Evolutionary conservation across 2,888 invertebrate species (phyloP).

Genomic region (Pseudoips prasinana): DNA sequence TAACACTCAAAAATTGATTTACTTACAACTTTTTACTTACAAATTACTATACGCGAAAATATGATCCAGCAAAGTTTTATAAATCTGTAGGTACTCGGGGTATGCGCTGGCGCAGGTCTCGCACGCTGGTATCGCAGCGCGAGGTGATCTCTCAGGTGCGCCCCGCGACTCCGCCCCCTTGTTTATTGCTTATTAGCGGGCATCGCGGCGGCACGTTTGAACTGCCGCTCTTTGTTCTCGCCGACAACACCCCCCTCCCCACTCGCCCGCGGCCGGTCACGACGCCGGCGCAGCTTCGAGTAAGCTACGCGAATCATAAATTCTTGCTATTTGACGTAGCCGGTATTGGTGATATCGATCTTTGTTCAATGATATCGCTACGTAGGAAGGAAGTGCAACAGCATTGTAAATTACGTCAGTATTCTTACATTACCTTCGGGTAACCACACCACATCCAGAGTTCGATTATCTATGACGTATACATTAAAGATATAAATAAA

Average conservation of each 20-base stretch:
- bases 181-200: conserved; percentile 82
- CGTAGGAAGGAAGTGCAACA: conserved; percentile 66
- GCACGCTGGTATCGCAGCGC: conserved; percentile 49
- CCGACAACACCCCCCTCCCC: conserved; percentile 50
- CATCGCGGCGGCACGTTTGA: conserved; percentile 76
- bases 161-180: conserved; percentile 77
- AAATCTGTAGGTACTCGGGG: conserved; percentile 22
- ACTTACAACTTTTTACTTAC: too few species aligned
- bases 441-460: conserved; percentile 1
- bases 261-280: conserved; percentile 56
- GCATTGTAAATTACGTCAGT: conserved; percentile 42
- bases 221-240: conserved; percentile 76
- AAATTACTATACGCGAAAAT: not conserved
- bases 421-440: conserved; percentile 25
- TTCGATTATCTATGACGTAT: not conserved
- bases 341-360: conserved; percentile 73
- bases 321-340: conserved; percentile 77
- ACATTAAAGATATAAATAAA: too few species aligned
- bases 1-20: too few species aligned
- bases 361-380: conserved; percentile 67
- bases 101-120: conserved; percentile 41
- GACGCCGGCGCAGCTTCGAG: conserved; percentile 61
- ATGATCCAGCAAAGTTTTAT: conserved; percentile 14
- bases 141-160: conserved; percentile 78
- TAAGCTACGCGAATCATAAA: conserved; percentile 76